Conservation (phyloP, 2,797 vertebrate genomes). For the Stomatorhinus walkeri region DNA sequence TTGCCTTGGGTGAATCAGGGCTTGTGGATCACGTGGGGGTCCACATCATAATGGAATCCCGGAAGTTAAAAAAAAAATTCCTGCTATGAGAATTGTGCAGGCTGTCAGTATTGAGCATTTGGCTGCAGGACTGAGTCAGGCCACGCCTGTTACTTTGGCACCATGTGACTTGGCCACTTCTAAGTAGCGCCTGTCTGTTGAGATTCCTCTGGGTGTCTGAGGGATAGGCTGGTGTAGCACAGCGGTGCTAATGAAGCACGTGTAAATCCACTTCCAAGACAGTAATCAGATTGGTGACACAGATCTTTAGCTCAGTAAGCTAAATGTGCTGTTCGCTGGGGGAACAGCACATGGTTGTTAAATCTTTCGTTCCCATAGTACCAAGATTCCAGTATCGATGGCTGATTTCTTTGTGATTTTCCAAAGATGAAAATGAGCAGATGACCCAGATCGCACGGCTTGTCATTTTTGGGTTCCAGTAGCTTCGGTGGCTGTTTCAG, state of each 20-base stretch:
- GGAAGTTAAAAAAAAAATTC: neutral
- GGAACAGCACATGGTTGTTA: neutral
- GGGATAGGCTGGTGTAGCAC: neutral
- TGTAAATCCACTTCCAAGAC: neutral
- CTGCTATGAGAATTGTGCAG: neutral
- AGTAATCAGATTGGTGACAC: slow-evolving; percentile 9
- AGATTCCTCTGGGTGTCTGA: neutral
- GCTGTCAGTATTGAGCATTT: neutral
- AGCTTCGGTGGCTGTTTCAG: neutral
- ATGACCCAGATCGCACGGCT: neutral
- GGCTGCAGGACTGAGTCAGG: neutral
- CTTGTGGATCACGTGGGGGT: neutral
- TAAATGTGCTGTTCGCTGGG: neutral
- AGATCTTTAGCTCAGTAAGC: neutral
- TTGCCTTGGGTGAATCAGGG: neutral
- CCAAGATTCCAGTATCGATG: neutral
- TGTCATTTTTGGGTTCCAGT: neutral
- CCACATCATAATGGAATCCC: neutral
- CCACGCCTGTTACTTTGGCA: neutral
- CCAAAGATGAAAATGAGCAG: neutral
- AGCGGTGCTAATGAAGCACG: neutral
- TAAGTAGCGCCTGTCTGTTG: slow-evolving; percentile 2
- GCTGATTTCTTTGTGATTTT: neutral
- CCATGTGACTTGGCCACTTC: neutral
- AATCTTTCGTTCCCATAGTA: neutral